phyloP scores from a whole-genome alignment of 2,888 invertebrate genomes.

The Artemia sinica region DNA sequence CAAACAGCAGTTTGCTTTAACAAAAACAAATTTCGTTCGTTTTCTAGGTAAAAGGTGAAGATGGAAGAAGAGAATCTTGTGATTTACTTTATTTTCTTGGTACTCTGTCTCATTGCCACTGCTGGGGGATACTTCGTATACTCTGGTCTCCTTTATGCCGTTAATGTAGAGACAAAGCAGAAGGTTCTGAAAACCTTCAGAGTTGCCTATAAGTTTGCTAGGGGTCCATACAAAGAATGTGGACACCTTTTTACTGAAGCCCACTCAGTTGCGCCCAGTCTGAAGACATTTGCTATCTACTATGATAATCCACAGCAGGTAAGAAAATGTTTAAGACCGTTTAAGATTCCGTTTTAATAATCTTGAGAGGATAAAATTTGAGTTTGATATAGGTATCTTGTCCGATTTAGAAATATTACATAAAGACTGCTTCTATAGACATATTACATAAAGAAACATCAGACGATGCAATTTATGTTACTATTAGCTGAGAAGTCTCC shows the following conservation, averaged over 20 bases:
- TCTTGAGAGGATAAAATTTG: no score
- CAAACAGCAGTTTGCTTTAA: no score
- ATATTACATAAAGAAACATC: no score
- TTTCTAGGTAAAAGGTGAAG: constrained; percentile 22
- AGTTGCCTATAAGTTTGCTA: constrained; percentile 33
- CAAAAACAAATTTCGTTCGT: constrained; percentile 2
- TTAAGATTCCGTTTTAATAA: no score
- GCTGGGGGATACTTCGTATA: constrained; percentile 26
- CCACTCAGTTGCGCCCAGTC: constrained; percentile 30
- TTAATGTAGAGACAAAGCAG: constrained; percentile 31
- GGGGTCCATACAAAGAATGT: constrained; percentile 33
- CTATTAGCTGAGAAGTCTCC: no score
- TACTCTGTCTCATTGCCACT: background rate
- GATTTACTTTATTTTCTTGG: background rate
- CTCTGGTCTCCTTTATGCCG: constrained; percentile 30
- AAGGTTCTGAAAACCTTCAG: constrained; percentile 30
- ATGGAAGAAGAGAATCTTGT: constrained; percentile 4
- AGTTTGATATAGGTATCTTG: no score
- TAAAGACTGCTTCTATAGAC: no score
- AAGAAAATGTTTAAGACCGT: constrained; percentile 19
- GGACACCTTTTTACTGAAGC: constrained; percentile 33
- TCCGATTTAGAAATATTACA: no score
- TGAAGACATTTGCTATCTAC: constrained; percentile 33
- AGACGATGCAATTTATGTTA: no score
- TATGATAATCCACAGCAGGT: constrained; percentile 35